Conservation (phyloP, 1,140 invertebrate genomes). For the Plodia interpunctella region DNA sequence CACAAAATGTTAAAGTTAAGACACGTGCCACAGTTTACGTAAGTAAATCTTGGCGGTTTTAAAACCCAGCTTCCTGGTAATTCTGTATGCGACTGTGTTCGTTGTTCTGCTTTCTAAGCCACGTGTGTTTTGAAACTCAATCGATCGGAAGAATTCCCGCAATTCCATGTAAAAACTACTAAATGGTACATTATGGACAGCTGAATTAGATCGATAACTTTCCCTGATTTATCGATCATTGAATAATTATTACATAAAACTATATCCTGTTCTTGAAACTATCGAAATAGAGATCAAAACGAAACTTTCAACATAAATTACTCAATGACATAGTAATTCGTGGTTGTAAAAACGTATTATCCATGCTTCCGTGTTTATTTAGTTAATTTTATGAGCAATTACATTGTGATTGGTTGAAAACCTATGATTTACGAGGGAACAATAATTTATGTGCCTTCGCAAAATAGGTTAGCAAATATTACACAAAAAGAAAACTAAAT, state of each 20-base stretch:
- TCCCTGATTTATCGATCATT: not conserved
- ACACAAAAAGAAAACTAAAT: not conserved
- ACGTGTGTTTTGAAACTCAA: conserved; percentile 3
- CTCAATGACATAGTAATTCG: no score
- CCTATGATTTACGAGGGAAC: no score
- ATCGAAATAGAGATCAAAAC: no score
- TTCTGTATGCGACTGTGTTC: not conserved
- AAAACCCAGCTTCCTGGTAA: not conserved
- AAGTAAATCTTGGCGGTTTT: not conserved
- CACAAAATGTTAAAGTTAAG: not conserved
- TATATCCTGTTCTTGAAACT: no score
- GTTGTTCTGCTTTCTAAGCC: conserved; percentile 6
- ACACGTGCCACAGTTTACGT: not conserved
- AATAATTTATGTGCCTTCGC: not conserved
- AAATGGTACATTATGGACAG: not conserved
- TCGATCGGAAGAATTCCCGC: not conserved
- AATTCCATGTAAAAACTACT: not conserved
- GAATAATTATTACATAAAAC: not conserved
- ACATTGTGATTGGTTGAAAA: not conserved
- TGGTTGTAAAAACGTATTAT: no score
- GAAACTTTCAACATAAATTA: no score
- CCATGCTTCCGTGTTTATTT: no score
- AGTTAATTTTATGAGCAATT: no score
- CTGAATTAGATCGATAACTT: not conserved
- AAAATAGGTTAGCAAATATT: not conserved